These are phyloP conservation scores for Ormia ochracea DNA, from an alignment of 2,888 invertebrate genomes.

Conservation along the genomic window DNA sequence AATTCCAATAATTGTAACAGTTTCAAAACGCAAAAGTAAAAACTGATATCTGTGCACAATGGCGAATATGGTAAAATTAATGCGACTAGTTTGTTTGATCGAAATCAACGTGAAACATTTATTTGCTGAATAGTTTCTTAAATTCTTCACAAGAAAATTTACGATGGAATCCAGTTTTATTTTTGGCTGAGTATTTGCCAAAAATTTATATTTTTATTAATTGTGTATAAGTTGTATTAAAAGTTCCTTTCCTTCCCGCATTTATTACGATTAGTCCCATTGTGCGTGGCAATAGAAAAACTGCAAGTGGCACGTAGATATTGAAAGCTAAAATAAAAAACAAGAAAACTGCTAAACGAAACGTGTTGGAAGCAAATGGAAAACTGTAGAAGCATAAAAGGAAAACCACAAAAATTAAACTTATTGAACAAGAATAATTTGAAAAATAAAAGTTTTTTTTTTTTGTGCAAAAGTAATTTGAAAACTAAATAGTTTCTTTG, in stretches of 20 bases:
- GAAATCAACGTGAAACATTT: too few relatives aligned
- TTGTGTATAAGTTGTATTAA: too few relatives aligned
- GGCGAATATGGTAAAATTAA: not conserved
- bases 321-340: slow-evolving; percentile 1
- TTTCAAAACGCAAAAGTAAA: not conserved
- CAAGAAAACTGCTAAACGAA: slow-evolving; percentile 50
- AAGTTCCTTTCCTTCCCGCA: too few relatives aligned
- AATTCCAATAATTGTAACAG: slow-evolving; percentile 49
- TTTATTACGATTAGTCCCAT: not conserved
- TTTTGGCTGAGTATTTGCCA: too few relatives aligned
- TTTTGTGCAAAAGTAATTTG: not conserved
- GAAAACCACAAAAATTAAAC: slow-evolving; percentile 66
- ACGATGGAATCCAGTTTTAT: too few relatives aligned
- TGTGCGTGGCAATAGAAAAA: not conserved
- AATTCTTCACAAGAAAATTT: too few relatives aligned
- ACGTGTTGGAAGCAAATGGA: slow-evolving; percentile 62
- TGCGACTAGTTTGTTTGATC: not conserved
- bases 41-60: not conserved
- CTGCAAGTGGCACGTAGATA: not conserved
- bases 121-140: too few relatives aligned
- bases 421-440: slow-evolving; percentile 39
- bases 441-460: not conserved
- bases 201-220: too few relatives aligned
- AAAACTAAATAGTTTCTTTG: not conserved
- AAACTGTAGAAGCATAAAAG: slow-evolving; percentile 44